Evolutionary conservation across 1,140 invertebrate genomes (phyloP).

Genomic region (Ridgeia piscesae): DNA sequence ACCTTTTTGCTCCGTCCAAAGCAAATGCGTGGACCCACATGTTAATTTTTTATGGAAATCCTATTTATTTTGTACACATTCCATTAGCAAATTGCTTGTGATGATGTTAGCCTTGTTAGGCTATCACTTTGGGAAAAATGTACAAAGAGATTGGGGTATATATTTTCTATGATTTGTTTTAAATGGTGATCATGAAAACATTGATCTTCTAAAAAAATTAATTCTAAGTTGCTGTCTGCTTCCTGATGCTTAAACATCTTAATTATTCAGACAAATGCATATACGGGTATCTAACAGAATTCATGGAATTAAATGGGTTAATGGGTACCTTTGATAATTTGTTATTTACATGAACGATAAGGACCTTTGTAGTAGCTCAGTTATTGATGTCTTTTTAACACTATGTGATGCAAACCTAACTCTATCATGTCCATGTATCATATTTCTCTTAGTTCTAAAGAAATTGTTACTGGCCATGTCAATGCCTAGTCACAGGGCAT

Average conservation of each 20-base stretch:
- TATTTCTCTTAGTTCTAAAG: background rate
- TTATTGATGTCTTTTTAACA: background rate
- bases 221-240: no score
- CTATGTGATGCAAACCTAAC: background rate
- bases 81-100: background rate
- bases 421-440: background rate
- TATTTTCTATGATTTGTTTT: background rate
- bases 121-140: background rate
- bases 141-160: background rate
- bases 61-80: no score
- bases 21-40: no score
- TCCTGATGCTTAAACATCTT: background rate
- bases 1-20: no score
- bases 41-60: background rate
- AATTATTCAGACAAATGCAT: background rate
- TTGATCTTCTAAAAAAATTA: no score
- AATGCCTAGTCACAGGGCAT: background rate
- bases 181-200: background rate
- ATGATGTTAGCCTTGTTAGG: no score
- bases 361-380: background rate
- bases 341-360: background rate
- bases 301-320: background rate
- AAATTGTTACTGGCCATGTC: background rate
- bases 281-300: background rate
- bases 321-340: background rate